Percentiles rank a stretch among this genome's conserved stretches.
phyloP scores from a whole-genome alignment of 1,140 invertebrate species.

The Phymorhynchus buccinoides region DNA sequence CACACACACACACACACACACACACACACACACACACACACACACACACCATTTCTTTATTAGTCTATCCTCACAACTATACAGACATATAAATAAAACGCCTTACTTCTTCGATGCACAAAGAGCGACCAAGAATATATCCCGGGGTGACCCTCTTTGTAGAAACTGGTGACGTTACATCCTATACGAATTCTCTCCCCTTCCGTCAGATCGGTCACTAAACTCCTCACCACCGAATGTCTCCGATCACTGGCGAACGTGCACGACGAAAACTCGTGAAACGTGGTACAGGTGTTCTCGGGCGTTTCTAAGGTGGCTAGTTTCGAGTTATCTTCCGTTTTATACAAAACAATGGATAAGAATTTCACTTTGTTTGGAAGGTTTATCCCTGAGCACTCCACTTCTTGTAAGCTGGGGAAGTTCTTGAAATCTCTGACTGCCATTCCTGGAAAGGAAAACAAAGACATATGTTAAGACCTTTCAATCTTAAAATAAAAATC shows the following conservation, averaged over 20 bases:
- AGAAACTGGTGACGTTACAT: conserved; percentile 27
- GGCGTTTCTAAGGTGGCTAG: neutral
- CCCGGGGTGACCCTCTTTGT: neutral
- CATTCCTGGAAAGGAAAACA: conserved; percentile 33
- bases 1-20: no score
- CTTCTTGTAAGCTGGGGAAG: conserved; percentile 22
- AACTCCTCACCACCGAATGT: neutral
- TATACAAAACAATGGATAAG: conserved; percentile 3
- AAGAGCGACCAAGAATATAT: neutral
- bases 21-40: no score
- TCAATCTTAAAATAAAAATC: no score
- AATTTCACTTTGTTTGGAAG: conserved; percentile 15
- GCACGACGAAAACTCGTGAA: conserved; percentile 17
- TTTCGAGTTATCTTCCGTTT: neutral
- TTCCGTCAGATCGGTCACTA: conserved; percentile 21
- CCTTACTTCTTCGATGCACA: neutral
- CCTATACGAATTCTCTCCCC: neutral
- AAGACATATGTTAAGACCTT: no score
- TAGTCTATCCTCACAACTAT: no score
- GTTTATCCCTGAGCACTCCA: conserved; percentile 13
- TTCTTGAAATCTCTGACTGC: conserved; percentile 11
- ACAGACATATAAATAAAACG: no score
- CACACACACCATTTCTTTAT: no score
- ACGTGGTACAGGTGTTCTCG: neutral
- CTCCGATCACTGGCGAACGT: neutral